phyloP scores from a whole-genome alignment of 92 coral and sea anemone species.

The Diadumene lineata region DNA sequence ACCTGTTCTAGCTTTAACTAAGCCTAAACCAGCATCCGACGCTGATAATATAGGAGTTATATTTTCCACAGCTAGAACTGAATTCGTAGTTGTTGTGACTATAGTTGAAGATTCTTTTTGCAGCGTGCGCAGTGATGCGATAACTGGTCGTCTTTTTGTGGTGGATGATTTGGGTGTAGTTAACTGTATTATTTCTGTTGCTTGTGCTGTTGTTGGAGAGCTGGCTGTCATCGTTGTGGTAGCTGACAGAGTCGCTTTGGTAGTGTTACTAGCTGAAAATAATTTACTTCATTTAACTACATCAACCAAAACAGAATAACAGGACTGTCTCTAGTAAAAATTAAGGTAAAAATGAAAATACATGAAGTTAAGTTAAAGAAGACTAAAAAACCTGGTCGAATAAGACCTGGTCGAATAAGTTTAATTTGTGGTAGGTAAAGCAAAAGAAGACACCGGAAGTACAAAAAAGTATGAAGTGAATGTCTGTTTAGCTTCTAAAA shows the following conservation, averaged over 20 bases:
- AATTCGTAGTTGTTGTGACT: background rate
- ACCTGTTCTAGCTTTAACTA: background rate
- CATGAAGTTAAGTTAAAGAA: too few species aligned
- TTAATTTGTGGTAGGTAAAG: too few species aligned
- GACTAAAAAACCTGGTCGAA: too few species aligned
- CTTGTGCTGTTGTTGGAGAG: background rate
- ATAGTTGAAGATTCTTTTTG: background rate
- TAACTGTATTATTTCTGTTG: background rate
- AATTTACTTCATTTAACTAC: background rate
- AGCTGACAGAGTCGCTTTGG: background rate
- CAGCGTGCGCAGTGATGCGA: background rate
- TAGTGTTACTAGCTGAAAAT: constrained; percentile 1
- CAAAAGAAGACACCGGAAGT: too few species aligned
- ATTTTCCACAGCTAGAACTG: background rate
- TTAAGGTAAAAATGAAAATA: too few species aligned
- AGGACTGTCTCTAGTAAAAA: background rate
- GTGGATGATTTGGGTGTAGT: background rate
- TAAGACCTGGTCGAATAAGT: too few species aligned
- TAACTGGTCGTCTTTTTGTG: constrained; percentile 1
- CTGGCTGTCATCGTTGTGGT: background rate
- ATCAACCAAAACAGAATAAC: background rate
- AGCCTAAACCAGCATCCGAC: background rate
- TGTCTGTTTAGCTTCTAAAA: too few species aligned
- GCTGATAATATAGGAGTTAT: background rate
- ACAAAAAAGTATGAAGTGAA: too few species aligned